These are phyloP conservation scores for Athalia cordata DNA, from an alignment of 2,888 invertebrate species.

Conservation along the genomic window DNA sequence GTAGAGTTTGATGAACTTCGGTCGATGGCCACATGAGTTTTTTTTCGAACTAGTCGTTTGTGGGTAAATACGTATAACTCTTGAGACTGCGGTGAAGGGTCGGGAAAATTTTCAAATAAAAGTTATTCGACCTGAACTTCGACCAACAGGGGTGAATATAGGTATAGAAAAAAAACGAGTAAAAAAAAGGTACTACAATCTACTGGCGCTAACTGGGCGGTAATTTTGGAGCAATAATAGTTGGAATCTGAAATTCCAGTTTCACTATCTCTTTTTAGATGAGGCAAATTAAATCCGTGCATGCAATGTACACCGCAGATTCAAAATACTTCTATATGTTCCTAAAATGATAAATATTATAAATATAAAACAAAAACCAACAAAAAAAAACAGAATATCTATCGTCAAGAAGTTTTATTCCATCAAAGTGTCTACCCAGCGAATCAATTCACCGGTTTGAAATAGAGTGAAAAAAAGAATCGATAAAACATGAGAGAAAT, in stretches of 20 bases:
- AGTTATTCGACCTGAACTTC: constrained; percentile 9
- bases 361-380: background rate
- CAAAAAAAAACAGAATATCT: background rate
- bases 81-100: constrained; percentile 8
- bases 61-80: constrained; percentile 30
- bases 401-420: background rate
- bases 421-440: background rate
- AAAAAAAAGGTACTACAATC: too few species aligned
- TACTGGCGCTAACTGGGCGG: too few species aligned
- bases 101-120: constrained; percentile 30
- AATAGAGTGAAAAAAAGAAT: background rate
- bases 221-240: too few species aligned
- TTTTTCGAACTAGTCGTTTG: constrained; percentile 4
- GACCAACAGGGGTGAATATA: background rate
- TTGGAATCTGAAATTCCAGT: too few species aligned
- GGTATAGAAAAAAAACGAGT: background rate
- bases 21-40: background rate
- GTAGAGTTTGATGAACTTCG: background rate
- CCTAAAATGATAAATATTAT: background rate
- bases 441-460: constrained; percentile 26
- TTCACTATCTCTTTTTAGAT: too few species aligned
- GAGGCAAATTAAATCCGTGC: too few species aligned
- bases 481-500: constrained; percentile 2
- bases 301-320: too few species aligned
- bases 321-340: too few species aligned